These are phyloP conservation scores for Panopea generosa DNA, from an alignment of 2,888 invertebrate species.

Conservation along the genomic window DNA sequence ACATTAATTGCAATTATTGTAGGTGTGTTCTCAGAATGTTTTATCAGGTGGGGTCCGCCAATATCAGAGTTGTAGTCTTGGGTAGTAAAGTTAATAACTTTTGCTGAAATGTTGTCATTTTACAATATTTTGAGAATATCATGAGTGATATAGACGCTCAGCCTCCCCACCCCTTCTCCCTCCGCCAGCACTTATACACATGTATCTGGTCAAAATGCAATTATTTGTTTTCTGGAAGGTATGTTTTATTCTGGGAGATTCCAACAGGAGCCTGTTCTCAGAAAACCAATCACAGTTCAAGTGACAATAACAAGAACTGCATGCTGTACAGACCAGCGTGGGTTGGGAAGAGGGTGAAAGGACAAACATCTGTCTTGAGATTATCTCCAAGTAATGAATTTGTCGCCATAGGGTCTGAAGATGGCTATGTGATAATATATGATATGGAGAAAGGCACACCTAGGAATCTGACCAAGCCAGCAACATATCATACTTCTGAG, in stretches of 20 bases:
- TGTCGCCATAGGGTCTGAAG: conserved; percentile 73
- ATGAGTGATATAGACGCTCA: too few relatives aligned
- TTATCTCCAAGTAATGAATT: conserved; percentile 60
- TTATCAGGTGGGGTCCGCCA: too few relatives aligned
- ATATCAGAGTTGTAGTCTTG: too few relatives aligned
- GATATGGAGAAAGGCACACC: conserved; percentile 69
- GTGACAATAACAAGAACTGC: conserved; percentile 56
- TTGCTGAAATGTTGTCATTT: too few relatives aligned
- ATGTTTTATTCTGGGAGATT: conserved; percentile 78
- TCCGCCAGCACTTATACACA: too few relatives aligned
- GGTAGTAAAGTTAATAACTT: too few relatives aligned
- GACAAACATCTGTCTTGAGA: conserved; percentile 59
- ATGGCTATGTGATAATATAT: conserved; percentile 76
- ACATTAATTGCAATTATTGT: too few relatives aligned
- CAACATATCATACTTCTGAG: conserved; percentile 63
- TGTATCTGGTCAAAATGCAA: too few relatives aligned
- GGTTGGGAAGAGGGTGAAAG: conserved; percentile 61
- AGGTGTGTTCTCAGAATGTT: too few relatives aligned
- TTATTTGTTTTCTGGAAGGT: conserved; percentile 52
- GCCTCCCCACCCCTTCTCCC: too few relatives aligned
- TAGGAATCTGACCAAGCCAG: conserved; percentile 62
- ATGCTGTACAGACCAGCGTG: conserved; percentile 75
- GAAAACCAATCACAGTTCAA: conserved; percentile 32
- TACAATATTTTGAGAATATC: too few relatives aligned
- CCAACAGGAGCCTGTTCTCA: conserved; percentile 79